Base-by-base conservation (phyloP, 2,797 vertebrate species). In the Vipera latastei region DNA sequence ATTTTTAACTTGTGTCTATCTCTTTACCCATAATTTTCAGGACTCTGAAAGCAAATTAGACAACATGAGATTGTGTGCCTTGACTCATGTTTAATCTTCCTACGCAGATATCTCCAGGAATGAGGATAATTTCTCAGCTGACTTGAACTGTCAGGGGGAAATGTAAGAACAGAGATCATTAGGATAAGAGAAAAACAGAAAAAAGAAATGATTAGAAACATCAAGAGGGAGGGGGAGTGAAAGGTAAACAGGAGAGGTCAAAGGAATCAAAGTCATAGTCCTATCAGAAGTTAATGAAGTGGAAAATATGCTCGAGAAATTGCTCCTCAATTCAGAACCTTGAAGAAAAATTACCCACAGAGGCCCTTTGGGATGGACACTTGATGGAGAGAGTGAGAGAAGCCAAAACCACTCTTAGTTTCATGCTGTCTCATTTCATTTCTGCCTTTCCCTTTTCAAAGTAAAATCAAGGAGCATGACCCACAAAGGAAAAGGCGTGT, bases 151-250 rank as follows among this genome's bases (percentile, higher is more conserved):
- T 44, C 53, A 12, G 38, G n/a, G 26, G 32, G 16, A 32, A 63
- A 56, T 59, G 48, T 26, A 18, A 38, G 51, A 55, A 59, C 57
- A 32, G 65, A 83, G 48, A 91, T 92, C 91, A 90, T 90, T 92
- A 92, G 91, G 85, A 87, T 78, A 92, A 88, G 88, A 86, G 44
- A 78, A 88, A 78, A 56, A 78, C 59, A 78, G 57, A 87, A 78
- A 53, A 20, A 73, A 63, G 86, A 92, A 69, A 91, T 57, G 32
- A 73, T 61, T 87, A 91, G 93, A 85, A 93, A 16, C 61, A 91
- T 32, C 5, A 38, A 13, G 69, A 48, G 48, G 4, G 9, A 2
- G 6, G 20, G 25, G n/a, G 61, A 28, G 28, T 0, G 83, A 83
- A 89, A 91, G 22, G 2, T 69, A 69, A 32, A 32, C 0, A 78